Evolutionary conservation across 2,797 vertebrate species (phyloP).

Genomic region (Tympanoctomys barrerae): DNA sequence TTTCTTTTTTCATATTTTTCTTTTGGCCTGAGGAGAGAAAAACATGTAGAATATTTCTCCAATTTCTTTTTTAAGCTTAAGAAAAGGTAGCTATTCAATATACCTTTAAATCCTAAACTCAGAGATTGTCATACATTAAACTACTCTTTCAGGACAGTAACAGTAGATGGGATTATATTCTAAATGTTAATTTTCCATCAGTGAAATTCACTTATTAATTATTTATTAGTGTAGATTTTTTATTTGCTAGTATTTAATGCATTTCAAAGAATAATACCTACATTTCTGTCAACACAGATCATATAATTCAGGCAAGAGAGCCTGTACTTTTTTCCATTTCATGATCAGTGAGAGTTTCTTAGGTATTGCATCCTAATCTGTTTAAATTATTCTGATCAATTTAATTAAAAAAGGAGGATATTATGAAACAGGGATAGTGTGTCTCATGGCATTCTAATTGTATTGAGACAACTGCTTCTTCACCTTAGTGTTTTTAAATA

Average conservation of each 20-base stretch:
- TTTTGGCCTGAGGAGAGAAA: slow-evolving; percentile 31
- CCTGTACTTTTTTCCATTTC: not conserved
- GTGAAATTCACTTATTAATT: slow-evolving; percentile 26
- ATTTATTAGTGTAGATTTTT: slow-evolving; percentile 20
- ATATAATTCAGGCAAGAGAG: not conserved
- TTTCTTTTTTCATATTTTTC: not conserved
- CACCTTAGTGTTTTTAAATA: slow-evolving; percentile 53
- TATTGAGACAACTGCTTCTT: slow-evolving; percentile 31
- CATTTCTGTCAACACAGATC: not conserved
- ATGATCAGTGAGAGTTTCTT: not conserved
- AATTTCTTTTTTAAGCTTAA: slow-evolving; percentile 43
- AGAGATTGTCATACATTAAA: not conserved
- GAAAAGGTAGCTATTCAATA: not conserved
- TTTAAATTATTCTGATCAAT: slow-evolving; percentile 31
- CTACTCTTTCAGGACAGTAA: slow-evolving; percentile 31
- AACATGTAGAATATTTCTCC: slow-evolving; percentile 12
- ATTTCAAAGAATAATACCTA: not conserved
- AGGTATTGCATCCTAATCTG: not conserved
- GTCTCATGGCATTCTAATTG: not conserved
- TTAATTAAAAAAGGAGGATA: not conserved
- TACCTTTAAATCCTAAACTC: slow-evolving; percentile 47
- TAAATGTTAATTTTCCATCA: slow-evolving; percentile 61
- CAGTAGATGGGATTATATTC: not conserved
- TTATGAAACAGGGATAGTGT: slow-evolving; percentile 16
- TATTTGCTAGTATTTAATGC: not conserved